Base-by-base conservation (phyloP, 2,888 invertebrate species). In the Drosophila macrospina region DNA sequence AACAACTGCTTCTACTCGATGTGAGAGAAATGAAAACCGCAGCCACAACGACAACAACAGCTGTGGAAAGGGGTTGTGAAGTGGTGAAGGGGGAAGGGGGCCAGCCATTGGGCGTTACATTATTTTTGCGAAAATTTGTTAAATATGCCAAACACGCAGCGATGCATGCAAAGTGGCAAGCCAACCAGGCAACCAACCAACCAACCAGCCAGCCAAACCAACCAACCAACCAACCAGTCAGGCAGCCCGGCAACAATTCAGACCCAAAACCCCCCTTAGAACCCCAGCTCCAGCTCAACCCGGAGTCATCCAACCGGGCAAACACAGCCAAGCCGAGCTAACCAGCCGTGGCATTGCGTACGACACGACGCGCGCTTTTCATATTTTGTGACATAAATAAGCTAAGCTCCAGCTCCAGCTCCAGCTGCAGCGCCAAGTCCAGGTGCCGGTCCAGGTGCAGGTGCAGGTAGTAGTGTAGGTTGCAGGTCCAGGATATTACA, bases 301-400 rank as follows among this genome's bases (percentile, higher is more conserved):
- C 26, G 41, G 15, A 54, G 37, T 61, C 59, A 76, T 28, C 67
- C 72, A 80, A 65, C 47, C 86, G 63, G 67, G 54, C 60, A 66
- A 57, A 52, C 47, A 26, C 63, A 70, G 65, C 67, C 74, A 69
- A 63, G 74, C 59, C 71, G 47, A 64, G 61, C 64, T 80, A 83
- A 82, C 83, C 83, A 84, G 78, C 78, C 83, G 67, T 84, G 83
- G 86, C 83, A 84, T 84, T 84, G 83, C 83, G 83, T 84, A 55
- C 52, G 52, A 54, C 52, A 42, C 78, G 63, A 77, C 62, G 80
- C 80, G 78, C 67, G 68, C 66, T 77, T 74, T 80, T 88, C 84
- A 85, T 85, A 85, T 88, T 88, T 88, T 85, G 86, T 86, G 86
- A 85, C 84, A 85, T 83, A 88, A 88, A 85, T 85, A 88, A 88